Evolutionary conservation across 2,888 invertebrate species (phyloP).

Genomic region (Sphaerophoria rueppellii): DNA sequence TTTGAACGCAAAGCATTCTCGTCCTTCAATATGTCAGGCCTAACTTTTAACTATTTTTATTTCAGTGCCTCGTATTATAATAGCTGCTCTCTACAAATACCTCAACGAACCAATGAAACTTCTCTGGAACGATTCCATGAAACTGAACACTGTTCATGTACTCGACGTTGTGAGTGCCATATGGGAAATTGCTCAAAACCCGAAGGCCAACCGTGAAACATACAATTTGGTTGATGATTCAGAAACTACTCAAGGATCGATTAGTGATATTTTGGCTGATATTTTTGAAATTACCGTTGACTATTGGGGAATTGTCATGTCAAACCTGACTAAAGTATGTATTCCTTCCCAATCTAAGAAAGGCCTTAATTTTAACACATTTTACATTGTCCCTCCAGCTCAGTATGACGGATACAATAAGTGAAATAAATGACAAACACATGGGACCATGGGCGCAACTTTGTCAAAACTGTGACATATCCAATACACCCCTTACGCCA

Average conservation of each 20-base stretch:
- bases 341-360: background rate
- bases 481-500: constrained; percentile 94
- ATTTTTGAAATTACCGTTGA: constrained; percentile 94
- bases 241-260: constrained; percentile 91
- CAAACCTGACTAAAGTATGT: constrained; percentile 90
- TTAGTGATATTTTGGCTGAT: constrained; percentile 90
- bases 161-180: constrained; percentile 91
- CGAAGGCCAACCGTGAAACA: constrained; percentile 84
- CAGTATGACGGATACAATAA: constrained; percentile 91
- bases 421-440: constrained; percentile 97
- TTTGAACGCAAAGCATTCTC: too few species aligned
- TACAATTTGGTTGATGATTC: constrained; percentile 94
- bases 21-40: too few species aligned
- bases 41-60: constrained; percentile 77
- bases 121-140: constrained; percentile 92
- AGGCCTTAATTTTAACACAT: background rate
- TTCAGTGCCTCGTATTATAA: constrained; percentile 91
- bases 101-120: constrained; percentile 95
- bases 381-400: constrained; percentile 83
- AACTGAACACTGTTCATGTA: constrained; percentile 94
- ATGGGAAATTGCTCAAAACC: constrained; percentile 86
- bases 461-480: constrained; percentile 88
- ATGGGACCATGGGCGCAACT: constrained; percentile 95
- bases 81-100: constrained; percentile 94
- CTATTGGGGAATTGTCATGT: constrained; percentile 92